Evolutionary conservation across 1,140 invertebrate genomes (phyloP), one percentile per base, ranked within the genome.

Genomic region (Mesaphorura yosii): DNA sequence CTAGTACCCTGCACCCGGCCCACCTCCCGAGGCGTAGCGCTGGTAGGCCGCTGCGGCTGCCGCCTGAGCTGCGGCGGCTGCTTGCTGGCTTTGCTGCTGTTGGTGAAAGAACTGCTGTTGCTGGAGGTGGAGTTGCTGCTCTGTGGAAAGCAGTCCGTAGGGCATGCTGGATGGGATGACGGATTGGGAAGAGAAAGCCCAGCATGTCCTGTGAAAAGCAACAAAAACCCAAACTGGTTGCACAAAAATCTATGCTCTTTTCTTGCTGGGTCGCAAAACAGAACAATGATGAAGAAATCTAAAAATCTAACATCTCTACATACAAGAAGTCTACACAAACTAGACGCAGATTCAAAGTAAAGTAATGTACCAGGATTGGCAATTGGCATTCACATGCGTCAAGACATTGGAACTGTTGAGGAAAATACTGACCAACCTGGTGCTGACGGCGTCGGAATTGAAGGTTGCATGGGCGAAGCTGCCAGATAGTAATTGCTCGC

Each of bases 381-480:
- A n/a, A n/a, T n/a, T n/a, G n/a, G n/a, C n/a, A n/a, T n/a, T n/a
- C n/a, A n/a, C 34, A 37, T 12, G 34, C n/a, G 34, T 37, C 12
- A 37, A 37, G 12, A n/a, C n/a, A 42, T 42, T 10, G 40, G 40
- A 46, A 53, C 26, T 17, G 41, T 41, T n/a, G 19, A 50, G 54
- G 54, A 31, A 53, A 57, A 62, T 59, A 62, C 60, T 49, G 53
- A 62, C 60, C 60, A 62, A 62, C 60, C 60, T 62, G 60, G 60
- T 59, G 56, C 51, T 58, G 56, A 22, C 41, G 57, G 38, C 17
- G 56, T 44, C 22, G 39, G 57, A 31, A 58, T 53, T 53, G 57
- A 54, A 39, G 53, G 59, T 39, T 20, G 55, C 23, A 29, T 46
- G 19, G 26, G 46, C 34, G 37, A 50, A 46, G 58, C 28, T 19